Conservation (phyloP, 1,140 invertebrate genomes). For the Dufourea novaeangliae region DNA sequence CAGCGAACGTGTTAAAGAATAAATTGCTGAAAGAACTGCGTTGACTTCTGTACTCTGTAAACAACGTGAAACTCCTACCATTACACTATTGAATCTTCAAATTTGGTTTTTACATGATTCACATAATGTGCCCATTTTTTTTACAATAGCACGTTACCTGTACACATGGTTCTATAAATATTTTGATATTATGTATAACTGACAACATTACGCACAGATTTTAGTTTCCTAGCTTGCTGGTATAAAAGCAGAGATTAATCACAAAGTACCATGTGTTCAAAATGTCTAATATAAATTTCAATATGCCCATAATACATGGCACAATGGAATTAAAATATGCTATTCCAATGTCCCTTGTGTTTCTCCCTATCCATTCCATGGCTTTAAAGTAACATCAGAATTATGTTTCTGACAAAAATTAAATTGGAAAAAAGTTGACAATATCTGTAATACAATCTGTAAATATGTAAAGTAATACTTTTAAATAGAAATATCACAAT, state of each 20-base stretch:
- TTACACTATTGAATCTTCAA: background rate
- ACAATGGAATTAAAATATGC: background rate
- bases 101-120: constrained; percentile 25
- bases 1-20: too few relatives aligned
- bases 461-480: constrained; percentile 4
- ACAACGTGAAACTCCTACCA: background rate
- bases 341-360: background rate
- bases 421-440: background rate
- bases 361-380: background rate
- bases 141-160: constrained; percentile 22
- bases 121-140: background rate
- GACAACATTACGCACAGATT: background rate
- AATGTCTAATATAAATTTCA: background rate
- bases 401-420: background rate
- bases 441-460: background rate
- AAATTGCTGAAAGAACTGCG: background rate
- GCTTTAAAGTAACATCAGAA: background rate
- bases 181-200: background rate
- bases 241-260: background rate
- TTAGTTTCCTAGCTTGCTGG: background rate
- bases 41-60: background rate
- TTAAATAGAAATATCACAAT: constrained; percentile 23
- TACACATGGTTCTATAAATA: background rate
- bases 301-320: background rate
- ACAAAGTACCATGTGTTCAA: background rate